Conservation (phyloP, 2,797 vertebrate species). For the Staurois parvus region DNA sequence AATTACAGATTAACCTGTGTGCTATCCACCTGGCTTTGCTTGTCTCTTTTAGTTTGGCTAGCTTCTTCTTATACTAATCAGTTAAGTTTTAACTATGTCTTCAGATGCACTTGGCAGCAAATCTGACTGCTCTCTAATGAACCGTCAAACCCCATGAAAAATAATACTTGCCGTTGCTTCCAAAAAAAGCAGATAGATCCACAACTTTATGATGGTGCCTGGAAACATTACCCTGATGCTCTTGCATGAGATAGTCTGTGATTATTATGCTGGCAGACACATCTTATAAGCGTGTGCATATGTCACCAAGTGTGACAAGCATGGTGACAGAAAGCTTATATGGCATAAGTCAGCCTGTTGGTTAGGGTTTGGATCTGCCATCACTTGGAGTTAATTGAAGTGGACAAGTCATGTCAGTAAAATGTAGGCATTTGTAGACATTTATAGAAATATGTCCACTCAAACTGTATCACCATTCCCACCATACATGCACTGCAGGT, state of each 20-base stretch:
- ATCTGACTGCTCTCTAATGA: not conserved
- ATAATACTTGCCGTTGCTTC: not conserved
- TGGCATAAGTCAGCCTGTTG: not conserved
- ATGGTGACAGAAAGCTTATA: not conserved
- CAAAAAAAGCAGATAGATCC: not conserved
- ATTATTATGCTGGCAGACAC: not conserved
- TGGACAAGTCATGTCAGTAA: not conserved
- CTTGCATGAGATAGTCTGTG: not conserved
- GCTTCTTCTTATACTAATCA: not conserved
- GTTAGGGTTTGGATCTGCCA: not conserved
- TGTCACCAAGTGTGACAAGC: not conserved
- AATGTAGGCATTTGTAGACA: not conserved
- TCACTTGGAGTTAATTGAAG: not conserved
- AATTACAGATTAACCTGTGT: not conserved
- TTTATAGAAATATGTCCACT: no score
- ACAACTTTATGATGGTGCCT: not conserved
- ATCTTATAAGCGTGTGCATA: not conserved
- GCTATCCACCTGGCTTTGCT: not conserved
- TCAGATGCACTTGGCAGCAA: not conserved
- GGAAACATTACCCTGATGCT: not conserved
- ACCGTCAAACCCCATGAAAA: not conserved
- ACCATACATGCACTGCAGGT: no score
- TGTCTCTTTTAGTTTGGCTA: not conserved
- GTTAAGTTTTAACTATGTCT: conserved; percentile 4
- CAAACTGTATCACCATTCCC: no score